Evolutionary conservation across 2,888 invertebrate genomes (phyloP), one percentile per base, ranked within the genome.

Genomic region (Drosophila bunnanda): DNA sequence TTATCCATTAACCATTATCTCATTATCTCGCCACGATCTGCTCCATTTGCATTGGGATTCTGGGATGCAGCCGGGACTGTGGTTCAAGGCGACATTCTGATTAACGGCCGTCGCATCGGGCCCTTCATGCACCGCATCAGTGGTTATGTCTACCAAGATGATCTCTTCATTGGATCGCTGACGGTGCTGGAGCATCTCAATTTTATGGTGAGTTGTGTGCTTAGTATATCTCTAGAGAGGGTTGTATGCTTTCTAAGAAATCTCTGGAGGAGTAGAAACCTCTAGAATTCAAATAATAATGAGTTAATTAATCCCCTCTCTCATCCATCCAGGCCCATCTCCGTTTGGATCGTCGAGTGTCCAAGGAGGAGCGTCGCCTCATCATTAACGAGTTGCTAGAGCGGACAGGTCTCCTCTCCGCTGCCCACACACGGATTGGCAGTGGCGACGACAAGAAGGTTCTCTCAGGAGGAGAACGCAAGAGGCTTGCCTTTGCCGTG

Each of bases 401-500:
- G 61, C 94, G 96, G 85, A 93, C 97, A 5, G 96, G 96, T 0
- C 92, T 98, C 1, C 93, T 94, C 0, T 94, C 95, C 7, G 95
- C 96, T 70, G 93, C 95, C 9, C 93, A 96, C 78, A 96, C 96
- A 0, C 93, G 95, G 66, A 98, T 99, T 64, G 98, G 98, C 0
- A 94, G 94, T 0, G 93, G 94, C 13, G 96, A 96, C 43, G 94
- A 95, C 22, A 93, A 94, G 57, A 97, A 97, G 91, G 96, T 97
- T 0, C 93, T 99, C 1, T 98, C 98, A 0, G 98, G 98, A 0
- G 99, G 99, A 0, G 99, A 99, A 91, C 96, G 96, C 89, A 98
- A 98, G 90, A 94, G 98, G 61, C 93, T 99, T 22, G 96, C 98
- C 0, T 98, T 99, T 91, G 99, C 98, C 6, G 96, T 97, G 0